Evolutionary conservation across 2,888 invertebrate genomes (phyloP), one percentile per base, ranked within the genome.

Genomic region (Lithophane ornitopus): DNA sequence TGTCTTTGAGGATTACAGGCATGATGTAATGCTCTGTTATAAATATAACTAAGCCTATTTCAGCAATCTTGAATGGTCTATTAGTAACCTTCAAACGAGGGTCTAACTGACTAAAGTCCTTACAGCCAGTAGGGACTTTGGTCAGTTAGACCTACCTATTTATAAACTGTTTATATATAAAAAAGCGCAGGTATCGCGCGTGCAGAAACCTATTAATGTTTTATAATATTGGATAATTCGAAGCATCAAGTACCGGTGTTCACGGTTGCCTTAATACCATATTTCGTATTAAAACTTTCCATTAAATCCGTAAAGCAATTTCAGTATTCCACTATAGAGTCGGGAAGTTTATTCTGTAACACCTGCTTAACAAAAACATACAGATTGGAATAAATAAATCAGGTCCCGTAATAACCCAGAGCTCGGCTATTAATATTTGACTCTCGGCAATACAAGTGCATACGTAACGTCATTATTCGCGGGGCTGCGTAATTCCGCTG

Each of bases 381-480:
- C 49, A 74, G 70, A 73, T 73, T 78, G 68, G 70, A 73, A 39
- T 67, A 39, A 76, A 81, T 85, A 79, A 88, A 80, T 87, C 81
- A 41, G 67, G 67, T 73, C 44, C 34, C 39, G 76, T 76, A 88
- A 78, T 81, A 87, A 67, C 77, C 70, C 74, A 63, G 26, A 49
- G 69, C 71, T 65, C 41, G 34, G 66, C 81, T 84, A 81, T 88
- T 85, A 87, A 87, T 89, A 88, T 88, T 89, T 84, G 86, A 81
- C 76, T 80, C 69, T 65, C 68, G 78, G 85, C 81, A 65, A 82
- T 85, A 84, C 74, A 82, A 88, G 86, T 87, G 87, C 86, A 89
- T 85, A 87, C 82, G 76, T 88, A 85, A 87, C 80, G 70, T 77
- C 83, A 85, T 88, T 87, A 87, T 84, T 75, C 62, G 74, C 71